Percentiles rank a stretch among this genome's conserved stretches.
These are phyloP conservation scores for Arrhopalites spinosus DNA, from an alignment of 2,888 invertebrate species.

Conservation along the genomic window DNA sequence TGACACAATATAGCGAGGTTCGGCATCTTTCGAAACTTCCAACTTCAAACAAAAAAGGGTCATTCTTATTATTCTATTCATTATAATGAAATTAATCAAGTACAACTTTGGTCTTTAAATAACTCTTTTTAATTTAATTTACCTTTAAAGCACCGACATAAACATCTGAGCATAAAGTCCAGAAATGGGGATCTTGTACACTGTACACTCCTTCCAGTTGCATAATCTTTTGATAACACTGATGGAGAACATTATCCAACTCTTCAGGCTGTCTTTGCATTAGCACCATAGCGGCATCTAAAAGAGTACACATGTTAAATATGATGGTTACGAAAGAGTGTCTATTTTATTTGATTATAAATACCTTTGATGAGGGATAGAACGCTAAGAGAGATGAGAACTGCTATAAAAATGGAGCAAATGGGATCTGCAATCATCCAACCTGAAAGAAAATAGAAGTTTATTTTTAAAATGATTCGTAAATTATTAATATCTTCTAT, in stretches of 20 bases:
- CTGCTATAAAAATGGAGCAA: constrained; percentile 94
- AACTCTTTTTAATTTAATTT: constrained; percentile 62
- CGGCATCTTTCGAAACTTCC: constrained; percentile 85
- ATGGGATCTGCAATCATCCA: constrained; percentile 99
- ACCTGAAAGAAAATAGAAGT: neutral
- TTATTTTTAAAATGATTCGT: too few species aligned
- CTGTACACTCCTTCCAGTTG: constrained; percentile 91
- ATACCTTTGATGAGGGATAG: constrained; percentile 71
- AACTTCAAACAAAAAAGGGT: neutral
- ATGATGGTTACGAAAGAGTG: neutral
- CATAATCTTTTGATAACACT: constrained; percentile 86
- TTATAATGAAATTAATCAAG: neutral
- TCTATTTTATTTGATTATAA: neutral
- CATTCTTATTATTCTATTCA: too few species aligned
- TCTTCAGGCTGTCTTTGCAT: constrained; percentile 91
- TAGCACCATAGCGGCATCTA: constrained; percentile 83
- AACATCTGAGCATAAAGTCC: constrained; percentile 94
- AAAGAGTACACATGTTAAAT: constrained; percentile 23
- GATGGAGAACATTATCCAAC: constrained; percentile 81
- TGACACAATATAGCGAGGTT: constrained; percentile 88
- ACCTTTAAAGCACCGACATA: constrained; percentile 92
- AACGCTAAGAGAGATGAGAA: constrained; percentile 87
- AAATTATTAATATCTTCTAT: too few species aligned
- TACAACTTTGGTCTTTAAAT: neutral
- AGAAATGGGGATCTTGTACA: constrained; percentile 96